Conservation (phyloP, 1,140 invertebrate genomes). For the Meloidogyne exigua region DNA sequence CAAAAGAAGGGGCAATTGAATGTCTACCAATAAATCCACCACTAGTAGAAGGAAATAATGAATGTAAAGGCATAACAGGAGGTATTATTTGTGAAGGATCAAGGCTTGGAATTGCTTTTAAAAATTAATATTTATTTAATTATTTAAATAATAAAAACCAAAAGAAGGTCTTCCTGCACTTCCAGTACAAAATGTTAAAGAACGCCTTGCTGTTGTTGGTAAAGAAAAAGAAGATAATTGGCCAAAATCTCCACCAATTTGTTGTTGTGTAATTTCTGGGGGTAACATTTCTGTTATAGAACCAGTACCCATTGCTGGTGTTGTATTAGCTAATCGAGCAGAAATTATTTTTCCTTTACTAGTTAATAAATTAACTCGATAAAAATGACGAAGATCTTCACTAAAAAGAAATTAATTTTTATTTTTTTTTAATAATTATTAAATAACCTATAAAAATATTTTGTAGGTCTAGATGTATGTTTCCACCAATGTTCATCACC, state of each 20-base stretch:
- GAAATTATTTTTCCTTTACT: slow-evolving; percentile 57
- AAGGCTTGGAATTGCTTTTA: background rate
- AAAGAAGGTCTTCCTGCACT: slow-evolving; percentile 13
- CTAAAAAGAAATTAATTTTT: slow-evolving; percentile 40
- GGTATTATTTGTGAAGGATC: slow-evolving; percentile 2
- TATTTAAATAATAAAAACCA: slow-evolving; percentile 4
- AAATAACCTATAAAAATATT: slow-evolving; percentile 52
- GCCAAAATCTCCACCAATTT: background rate
- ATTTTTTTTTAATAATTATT: background rate
- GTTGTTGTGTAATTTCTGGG: slow-evolving; percentile 14
- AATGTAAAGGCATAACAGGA: background rate
- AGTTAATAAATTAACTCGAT: slow-evolving; percentile 60
- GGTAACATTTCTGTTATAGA: slow-evolving; percentile 8
- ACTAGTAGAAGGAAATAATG: slow-evolving; percentile 6
- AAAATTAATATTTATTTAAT: slow-evolving; percentile 9
- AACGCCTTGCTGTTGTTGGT: background rate
- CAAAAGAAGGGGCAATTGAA: slow-evolving; percentile 6
- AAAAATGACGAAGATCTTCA: slow-evolving; percentile 58
- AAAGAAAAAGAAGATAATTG: slow-evolving; percentile 12
- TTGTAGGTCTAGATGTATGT: slow-evolving; percentile 61
- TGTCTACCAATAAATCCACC: background rate
- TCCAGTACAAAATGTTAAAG: slow-evolving; percentile 22
- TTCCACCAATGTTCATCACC: slow-evolving; percentile 64
- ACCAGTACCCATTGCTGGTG: slow-evolving; percentile 40
- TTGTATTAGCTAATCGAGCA: slow-evolving; percentile 46